A percentile compares a stretch with the other conserved stretches of the same genome.
These are phyloP conservation scores for Nysson spinosus DNA, from an alignment of 2,888 invertebrate species.

Conservation along the genomic window DNA sequence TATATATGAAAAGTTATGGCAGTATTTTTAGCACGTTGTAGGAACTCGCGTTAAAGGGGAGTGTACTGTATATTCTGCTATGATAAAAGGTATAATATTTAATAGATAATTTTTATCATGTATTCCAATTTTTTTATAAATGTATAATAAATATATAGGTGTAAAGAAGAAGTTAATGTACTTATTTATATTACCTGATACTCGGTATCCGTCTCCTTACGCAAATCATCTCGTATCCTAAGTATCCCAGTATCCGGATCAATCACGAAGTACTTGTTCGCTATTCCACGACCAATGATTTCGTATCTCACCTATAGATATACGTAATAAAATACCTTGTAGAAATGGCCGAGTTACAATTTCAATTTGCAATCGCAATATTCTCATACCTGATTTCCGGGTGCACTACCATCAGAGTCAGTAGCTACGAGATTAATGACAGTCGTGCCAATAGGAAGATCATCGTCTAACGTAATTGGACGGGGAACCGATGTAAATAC, in stretches of 20 bases:
- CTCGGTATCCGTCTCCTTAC: conserved; percentile 91
- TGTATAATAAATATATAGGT: too few relatives aligned
- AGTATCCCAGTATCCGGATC: conserved; percentile 91
- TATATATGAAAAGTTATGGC: too few relatives aligned
- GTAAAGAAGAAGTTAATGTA: not conserved
- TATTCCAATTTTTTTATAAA: too few relatives aligned
- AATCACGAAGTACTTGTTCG: conserved; percentile 91
- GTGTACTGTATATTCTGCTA: too few relatives aligned
- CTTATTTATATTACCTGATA: conserved; percentile 82
- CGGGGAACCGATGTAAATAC: conserved; percentile 90
- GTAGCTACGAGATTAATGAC: conserved; percentile 88
- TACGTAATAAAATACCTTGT: not conserved
- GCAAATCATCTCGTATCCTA: conserved; percentile 88
- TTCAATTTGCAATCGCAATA: not conserved
- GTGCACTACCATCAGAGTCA: conserved; percentile 91
- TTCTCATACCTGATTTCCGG: conserved; percentile 85
- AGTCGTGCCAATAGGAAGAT: conserved; percentile 88
- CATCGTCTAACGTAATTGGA: conserved; percentile 90
- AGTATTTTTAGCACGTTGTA: too few relatives aligned
- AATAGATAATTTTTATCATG: too few relatives aligned
- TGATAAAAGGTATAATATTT: too few relatives aligned
- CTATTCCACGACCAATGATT: conserved; percentile 89
- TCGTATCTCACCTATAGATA: conserved; percentile 82
- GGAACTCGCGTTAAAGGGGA: too few relatives aligned
- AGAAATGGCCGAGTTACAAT: not conserved